Evolutionary conservation across 2,888 invertebrate species (phyloP), one percentile per base, ranked within the genome.

Genomic region (Rhyacophila evoluta): DNA sequence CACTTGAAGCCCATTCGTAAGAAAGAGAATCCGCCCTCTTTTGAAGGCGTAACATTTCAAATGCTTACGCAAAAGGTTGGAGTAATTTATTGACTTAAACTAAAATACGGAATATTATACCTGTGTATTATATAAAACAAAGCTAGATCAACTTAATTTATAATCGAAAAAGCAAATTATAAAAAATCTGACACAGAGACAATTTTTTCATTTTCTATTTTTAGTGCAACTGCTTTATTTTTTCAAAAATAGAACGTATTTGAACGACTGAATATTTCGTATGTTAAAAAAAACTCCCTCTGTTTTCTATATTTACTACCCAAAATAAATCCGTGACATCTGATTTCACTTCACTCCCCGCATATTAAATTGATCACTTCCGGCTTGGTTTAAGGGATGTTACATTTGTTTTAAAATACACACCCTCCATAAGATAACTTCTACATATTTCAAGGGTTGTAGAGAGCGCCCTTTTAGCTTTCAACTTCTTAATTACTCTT

Each of bases 391-490:
- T 41, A 75, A 38, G 80, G 80, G 78, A 39, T 77, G 79, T 74
- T 75, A 78, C 27, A 73, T 78, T 75, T 76, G 70, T 80, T 78
- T 73, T 75, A 73, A 75, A 80, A 75, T 78, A 67, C 37, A 41
- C 76, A 67, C 73, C 77, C 75, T 75, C 71, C 29, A 33, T 39
- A 29, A 76, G 72, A 77, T 77, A 72, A 2, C 29, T 2, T 72
- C 38, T 71, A 2, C 41, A 70, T 38, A n/a, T 69, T 76, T 36
- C 25, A 29, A 67, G 80, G 72, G 74, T 25, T 19, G 8, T 19
- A 55, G 19, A 55, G 10, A n/a, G 33, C 15, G 19, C 72, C 55
- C 67, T 38, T 67, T 68, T 25, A 41, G 71, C 36, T 38, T 12
- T 77, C 72, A 67, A 29, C 73, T 39, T 75, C 74, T 78, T 75